Evolutionary conservation across 2,113 vertebrate genomes (phyloP).

Genomic region (Theropithecus gelada): DNA sequence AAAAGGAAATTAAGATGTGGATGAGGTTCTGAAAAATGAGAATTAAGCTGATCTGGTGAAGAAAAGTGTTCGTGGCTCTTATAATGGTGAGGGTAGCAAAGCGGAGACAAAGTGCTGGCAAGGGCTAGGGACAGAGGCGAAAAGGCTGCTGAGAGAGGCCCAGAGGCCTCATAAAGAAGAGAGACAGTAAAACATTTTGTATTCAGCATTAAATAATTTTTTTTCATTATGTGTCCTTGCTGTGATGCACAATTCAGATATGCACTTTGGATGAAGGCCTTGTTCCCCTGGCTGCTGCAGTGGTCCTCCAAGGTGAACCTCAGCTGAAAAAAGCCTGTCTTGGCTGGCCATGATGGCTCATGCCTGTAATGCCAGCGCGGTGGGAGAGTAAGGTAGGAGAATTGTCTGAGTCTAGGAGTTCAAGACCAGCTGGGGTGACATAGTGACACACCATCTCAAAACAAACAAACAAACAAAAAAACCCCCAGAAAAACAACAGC

Average conservation of each 20-base stretch:
- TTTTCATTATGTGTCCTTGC: too few relatives aligned
- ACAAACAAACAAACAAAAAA: too few relatives aligned
- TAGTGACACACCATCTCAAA: too few relatives aligned
- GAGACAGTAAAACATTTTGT: not conserved
- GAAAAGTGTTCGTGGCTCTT: not conserved
- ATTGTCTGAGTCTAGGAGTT: too few relatives aligned
- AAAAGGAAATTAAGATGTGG: not conserved
- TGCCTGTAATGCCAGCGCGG: too few relatives aligned
- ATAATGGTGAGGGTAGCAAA: not conserved
- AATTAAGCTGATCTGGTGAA: not conserved
- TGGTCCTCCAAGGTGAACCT: not conserved
- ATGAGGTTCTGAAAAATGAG: not conserved
- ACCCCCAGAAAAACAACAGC: too few relatives aligned
- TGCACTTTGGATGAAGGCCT: not conserved
- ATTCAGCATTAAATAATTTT: not conserved
- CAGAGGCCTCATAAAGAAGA: not conserved
- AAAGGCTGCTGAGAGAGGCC: not conserved
- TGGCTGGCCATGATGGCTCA: not conserved
- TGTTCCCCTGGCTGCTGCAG: not conserved
- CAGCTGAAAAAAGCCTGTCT: not conserved
- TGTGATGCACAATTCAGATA: accelerated
- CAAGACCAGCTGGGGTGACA: too few relatives aligned
- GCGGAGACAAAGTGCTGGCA: not conserved
- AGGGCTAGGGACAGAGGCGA: not conserved
- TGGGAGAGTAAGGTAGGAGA: too few relatives aligned